Evolutionary conservation across 2,113 vertebrate genomes (phyloP).

Genomic region (Panthera tigris): DNA sequence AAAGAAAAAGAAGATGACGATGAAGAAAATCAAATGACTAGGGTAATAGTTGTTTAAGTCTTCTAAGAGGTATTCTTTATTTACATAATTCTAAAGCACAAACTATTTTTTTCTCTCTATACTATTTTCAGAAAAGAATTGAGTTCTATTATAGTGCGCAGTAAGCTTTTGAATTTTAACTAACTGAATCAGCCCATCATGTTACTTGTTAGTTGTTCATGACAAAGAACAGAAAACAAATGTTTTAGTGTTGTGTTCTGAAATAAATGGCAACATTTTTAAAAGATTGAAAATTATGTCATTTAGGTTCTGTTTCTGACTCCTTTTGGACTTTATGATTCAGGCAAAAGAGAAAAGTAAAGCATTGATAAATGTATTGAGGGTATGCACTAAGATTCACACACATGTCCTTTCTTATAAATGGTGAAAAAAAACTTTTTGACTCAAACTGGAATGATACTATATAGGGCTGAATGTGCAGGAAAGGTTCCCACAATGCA

Average conservation of each 20-base stretch:
- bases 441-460: slow-evolving; percentile 87
- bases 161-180: slow-evolving; percentile 81
- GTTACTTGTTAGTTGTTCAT: slow-evolving; percentile 77
- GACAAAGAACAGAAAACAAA: slow-evolving; percentile 81
- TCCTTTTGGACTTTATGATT: slow-evolving; percentile 57
- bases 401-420: slow-evolving; percentile 82
- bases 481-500: slow-evolving; percentile 94
- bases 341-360: slow-evolving; percentile 68
- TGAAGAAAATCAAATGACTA: slow-evolving; percentile 75
- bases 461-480: slow-evolving; percentile 86
- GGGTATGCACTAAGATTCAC: slow-evolving; percentile 57
- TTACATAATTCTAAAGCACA: slow-evolving; percentile 83
- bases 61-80: slow-evolving; percentile 85
- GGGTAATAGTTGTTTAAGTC: slow-evolving; percentile 82
- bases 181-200: slow-evolving; percentile 75
- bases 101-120: slow-evolving; percentile 76
- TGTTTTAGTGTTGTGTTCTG: slow-evolving; percentile 80
- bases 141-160: slow-evolving; percentile 69
- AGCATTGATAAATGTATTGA: slow-evolving; percentile 61
- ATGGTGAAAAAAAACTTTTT: slow-evolving; percentile 82
- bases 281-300: slow-evolving; percentile 73
- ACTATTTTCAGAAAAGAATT: slow-evolving; percentile 80
- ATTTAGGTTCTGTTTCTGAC: slow-evolving; percentile 68
- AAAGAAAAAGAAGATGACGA: slow-evolving; percentile 26
- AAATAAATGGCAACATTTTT: slow-evolving; percentile 74